phyloP scores from a whole-genome alignment of 2,888 invertebrate species.

The Troglohyphantes excavatus region DNA sequence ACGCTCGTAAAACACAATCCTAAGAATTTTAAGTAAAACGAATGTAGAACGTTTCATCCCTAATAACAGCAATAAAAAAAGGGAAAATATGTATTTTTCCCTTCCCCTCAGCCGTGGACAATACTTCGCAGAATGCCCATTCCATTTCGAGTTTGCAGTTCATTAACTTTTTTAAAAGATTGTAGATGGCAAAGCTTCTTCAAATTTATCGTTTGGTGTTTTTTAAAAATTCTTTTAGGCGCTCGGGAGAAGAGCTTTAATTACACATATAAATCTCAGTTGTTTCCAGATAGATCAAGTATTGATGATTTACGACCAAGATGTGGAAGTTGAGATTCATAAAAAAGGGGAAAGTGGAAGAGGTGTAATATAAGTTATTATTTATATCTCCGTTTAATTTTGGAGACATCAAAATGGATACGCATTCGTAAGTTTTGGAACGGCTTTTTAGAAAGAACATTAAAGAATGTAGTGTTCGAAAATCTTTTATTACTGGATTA shows the following conservation, averaged over 20 bases:
- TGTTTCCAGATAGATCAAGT: background rate
- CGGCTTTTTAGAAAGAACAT: background rate
- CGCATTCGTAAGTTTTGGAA: background rate
- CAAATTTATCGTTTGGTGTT: background rate
- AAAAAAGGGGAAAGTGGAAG: background rate
- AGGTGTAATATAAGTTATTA: background rate
- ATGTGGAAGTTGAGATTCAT: background rate
- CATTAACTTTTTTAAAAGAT: background rate
- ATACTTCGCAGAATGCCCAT: background rate
- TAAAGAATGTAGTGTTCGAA: too few species aligned
- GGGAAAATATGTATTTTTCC: background rate
- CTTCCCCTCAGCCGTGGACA: background rate
- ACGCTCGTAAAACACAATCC: background rate
- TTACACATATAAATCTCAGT: background rate
- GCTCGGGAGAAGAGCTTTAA: background rate
- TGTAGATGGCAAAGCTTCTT: background rate
- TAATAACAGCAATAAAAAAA: background rate
- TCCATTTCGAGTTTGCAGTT: background rate
- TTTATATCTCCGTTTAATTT: background rate
- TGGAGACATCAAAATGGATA: background rate
- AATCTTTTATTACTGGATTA: too few species aligned
- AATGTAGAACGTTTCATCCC: background rate
- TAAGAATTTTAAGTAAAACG: background rate
- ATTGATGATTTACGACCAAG: background rate
- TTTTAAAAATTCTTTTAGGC: background rate